Percentiles rank a stretch among this genome's conserved stretches.
These are phyloP conservation scores for Dusona sp. DNA, from an alignment of 2,888 invertebrate genomes.

Conservation along the genomic window DNA sequence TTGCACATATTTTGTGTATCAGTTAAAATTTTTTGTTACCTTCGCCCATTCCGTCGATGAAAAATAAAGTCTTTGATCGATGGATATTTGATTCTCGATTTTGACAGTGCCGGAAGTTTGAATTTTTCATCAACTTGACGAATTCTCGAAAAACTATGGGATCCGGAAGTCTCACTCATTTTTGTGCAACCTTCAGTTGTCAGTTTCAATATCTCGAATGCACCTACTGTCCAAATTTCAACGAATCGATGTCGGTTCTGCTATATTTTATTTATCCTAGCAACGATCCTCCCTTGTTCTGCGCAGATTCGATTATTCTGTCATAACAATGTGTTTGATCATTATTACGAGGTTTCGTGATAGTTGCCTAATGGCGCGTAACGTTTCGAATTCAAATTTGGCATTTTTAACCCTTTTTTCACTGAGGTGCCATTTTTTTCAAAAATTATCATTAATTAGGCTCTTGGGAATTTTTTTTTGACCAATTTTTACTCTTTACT, in stretches of 20 bases:
- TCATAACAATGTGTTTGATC: background rate
- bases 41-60: constrained; percentile 72
- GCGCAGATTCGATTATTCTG: constrained; percentile 1
- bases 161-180: constrained; percentile 71
- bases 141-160: constrained; percentile 68
- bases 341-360: background rate
- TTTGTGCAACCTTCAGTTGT: constrained; percentile 64
- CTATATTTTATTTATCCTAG: constrained; percentile 1
- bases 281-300: constrained; percentile 41
- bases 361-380: background rate
- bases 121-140: constrained; percentile 71
- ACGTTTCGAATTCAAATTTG: background rate
- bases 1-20: background rate
- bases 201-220: background rate
- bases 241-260: background rate
- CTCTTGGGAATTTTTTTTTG: too few relatives aligned
- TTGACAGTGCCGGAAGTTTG: constrained; percentile 62
- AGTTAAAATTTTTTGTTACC: constrained; percentile 54
- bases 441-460: too few relatives aligned
- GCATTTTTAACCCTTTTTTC: background rate
- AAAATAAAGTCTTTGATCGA: constrained; percentile 71
- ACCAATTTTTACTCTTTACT: background rate
- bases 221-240: constrained; percentile 20
- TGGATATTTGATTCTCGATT: constrained; percentile 65
- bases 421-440: background rate